Evolutionary conservation across 2,113 vertebrate genomes (phyloP).

Genomic region (Lagopus muta): DNA sequence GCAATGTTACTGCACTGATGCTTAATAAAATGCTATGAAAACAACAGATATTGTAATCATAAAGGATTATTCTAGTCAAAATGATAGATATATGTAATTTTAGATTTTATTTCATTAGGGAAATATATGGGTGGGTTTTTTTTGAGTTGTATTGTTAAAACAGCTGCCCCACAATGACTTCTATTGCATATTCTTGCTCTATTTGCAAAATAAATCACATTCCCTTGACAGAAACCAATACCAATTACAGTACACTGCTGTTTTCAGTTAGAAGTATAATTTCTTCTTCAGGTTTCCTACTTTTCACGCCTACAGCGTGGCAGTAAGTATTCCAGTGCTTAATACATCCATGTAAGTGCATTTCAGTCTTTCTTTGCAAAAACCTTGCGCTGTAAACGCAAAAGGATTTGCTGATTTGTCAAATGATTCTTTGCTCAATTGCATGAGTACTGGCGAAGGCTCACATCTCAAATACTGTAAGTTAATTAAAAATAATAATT

Average conservation of each 20-base stretch:
- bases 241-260: not conserved
- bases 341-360: not conserved
- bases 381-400: not conserved
- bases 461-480: not conserved
- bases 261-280: not conserved
- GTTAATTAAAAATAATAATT: not conserved
- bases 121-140: not conserved
- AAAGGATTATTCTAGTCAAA: not conserved
- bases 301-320: not conserved
- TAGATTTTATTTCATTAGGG: not conserved
- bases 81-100: not conserved
- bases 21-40: not conserved
- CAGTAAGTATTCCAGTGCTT: not conserved
- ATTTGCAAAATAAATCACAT: slow-evolving; percentile 4
- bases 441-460: not conserved
- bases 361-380: not conserved
- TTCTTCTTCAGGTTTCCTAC: not conserved
- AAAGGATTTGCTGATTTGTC: not conserved
- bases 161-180: not conserved
- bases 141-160: not conserved
- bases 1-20: not conserved
- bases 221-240: not conserved
- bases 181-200: not conserved
- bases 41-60: not conserved
- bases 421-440: not conserved